Evolutionary conservation across 2,797 vertebrate species (phyloP), one percentile per base, ranked within the genome.

Genomic region (Siniperca undulata): DNA sequence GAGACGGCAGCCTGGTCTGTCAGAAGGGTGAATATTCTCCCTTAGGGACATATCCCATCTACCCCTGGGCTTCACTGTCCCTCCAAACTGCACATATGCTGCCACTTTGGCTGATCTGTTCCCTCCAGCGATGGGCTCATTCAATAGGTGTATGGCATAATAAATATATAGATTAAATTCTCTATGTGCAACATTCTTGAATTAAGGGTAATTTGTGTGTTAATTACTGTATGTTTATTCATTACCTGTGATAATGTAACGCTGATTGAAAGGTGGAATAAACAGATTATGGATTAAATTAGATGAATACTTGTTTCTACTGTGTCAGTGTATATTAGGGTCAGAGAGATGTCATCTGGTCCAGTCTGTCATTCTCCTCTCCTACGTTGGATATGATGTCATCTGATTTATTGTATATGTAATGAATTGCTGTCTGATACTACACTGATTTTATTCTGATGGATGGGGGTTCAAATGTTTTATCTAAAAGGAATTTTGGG

Each of bases 91-190:
- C 55, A 83, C 84, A 89, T 81, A 83, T 85, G 86, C 67, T 75
- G 75, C 74, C 78, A 82, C 82, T 75, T 61, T 48, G 40, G 27
- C 76, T 78, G 67, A 81, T 80, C 73, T 81, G 19, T 64, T 50
- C 78, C 86, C 82, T 83, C 42, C 55, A 83, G 86, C 76, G 78
- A 87, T 80, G 58, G 24, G 38, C 34, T 74, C 20, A 36, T 65
- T 66, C 76, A 74, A 22, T 36, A 56, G 34, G 13, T 62, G 27
- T 13, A 19, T 19, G 44, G 55, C 56, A 73, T 27, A 69, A 85
- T 80, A 58, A 84, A 79, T 64, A 80, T 22, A 75, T 36, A 60
- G 19, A 77, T 71, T 44, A 4, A 74, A 65, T 69, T 68, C 52
- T 88, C 55, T 70, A 6, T 81, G 67, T 70, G n/a, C 48, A 46